Base-by-base conservation (phyloP, 2,888 invertebrate species). In the Cataglyphis albicans region DNA sequence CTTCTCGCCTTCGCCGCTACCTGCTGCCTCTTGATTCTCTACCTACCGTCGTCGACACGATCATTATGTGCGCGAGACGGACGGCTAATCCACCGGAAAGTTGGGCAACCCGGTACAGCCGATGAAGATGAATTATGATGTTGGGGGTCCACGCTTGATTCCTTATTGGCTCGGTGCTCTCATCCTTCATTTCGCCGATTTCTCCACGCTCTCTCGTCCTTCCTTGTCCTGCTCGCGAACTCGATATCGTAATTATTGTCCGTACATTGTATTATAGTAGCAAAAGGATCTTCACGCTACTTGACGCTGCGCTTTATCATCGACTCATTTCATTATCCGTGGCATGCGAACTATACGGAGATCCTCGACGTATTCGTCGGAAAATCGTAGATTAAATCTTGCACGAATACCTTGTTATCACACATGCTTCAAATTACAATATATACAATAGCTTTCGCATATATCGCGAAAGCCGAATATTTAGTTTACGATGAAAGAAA, bases 141-240 rank as follows among this genome's bases (percentile, higher is more conserved):
- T 84, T 67, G 75, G 67, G 15, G 81, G 63, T 68, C 72, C 73
- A 38, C 65, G 64, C 61, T 73, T 64, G 70, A 73, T 80, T 73
- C 57, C 38, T 57, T 72, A 70, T 81, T 74, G 81, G 74, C 72
- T 52, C 52, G 74, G 63, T 70, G 59, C 68, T 82, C 41, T 57
- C 78, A 61, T 78, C 78, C 76, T 25, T 67, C 67, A 78, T 78
- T 78, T 78, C 67, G 68, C 78, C 78, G 32, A 59, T 48, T 59
- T 67, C 88, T 84, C 87, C 85, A 87, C 87, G 78, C 83, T 78
- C 70, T 59, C 21, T 55, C 84, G 75, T 68, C 38, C 81, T 81
- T 74, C 68, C 85, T 63, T 72, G 48, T 57, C 81, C 78, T 59
- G 64, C 72, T 63, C 59, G 44, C 74, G 35, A 70, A 59, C 70